Evolutionary conservation across 2,888 invertebrate species (phyloP), one percentile per base, ranked within the genome.

Genomic region (Drosophila greeni): DNA sequence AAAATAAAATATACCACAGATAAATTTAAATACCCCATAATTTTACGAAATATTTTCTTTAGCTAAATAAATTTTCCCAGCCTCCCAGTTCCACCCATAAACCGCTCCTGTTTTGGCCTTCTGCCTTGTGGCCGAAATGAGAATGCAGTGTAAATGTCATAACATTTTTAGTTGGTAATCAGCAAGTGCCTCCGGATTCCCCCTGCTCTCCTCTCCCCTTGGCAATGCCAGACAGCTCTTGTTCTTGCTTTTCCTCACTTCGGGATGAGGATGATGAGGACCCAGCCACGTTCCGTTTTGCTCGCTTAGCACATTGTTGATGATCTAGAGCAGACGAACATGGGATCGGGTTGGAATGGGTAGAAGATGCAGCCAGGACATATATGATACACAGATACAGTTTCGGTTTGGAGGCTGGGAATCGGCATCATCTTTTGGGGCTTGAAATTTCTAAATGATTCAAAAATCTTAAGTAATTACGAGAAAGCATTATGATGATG

Each of bases 381-480:
- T 14, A 2, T 16, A n/a, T n/a, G n/a, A n/a, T n/a, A n/a, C 8
- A 8, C 12, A 1, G 56, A 33, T 56, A 11, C 42, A 5, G 42
- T 42, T 42, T 42, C 18, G 18, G 18, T 12, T 29, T 45, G 45
- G 26, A 20, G 55, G 42, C 61, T 24, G 61, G 42, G 66, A 16
- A 59, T 43, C 42, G 62, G 69, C 68, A 69, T 73, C 70, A 79
- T 71, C 73, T 78, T 78, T 72, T 70, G 72, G 74, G 74, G 70
- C 68, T 70, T 70, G 68, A 70, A 74, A 83, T 79, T 85, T 85
- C 84, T 82, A 86, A 87, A 86, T 87, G 87, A 84, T 81, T 87
- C 82, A 85, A 86, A 87, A 79, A 87, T 86, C 80, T 85, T 81
- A 86, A 86, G 85, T 86, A 87, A 87, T 87, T 86, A 78, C 85